Percentiles rank a stretch among this genome's conserved stretches.
These are phyloP conservation scores for Guaruba guarouba DNA, from an alignment of 2,113 vertebrate species.

Conservation along the genomic window DNA sequence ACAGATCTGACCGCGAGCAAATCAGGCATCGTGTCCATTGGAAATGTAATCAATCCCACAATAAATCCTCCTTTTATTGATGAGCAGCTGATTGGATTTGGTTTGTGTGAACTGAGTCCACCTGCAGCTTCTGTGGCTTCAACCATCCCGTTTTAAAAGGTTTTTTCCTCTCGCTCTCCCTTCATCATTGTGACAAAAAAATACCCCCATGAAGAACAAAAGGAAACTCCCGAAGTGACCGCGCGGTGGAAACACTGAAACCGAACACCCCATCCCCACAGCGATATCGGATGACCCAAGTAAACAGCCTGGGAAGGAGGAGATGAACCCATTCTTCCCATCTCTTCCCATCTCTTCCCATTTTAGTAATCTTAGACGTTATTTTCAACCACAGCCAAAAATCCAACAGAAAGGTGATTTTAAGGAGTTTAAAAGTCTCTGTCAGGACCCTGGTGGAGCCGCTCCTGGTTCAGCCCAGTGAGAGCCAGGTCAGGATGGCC, in stretches of 20 bases:
- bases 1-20: neutral
- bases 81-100: neutral
- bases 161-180: neutral
- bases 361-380: neutral
- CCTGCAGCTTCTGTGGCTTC: constrained; percentile 12
- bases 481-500: neutral
- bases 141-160: neutral
- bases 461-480: neutral
- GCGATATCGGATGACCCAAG: neutral
- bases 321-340: neutral
- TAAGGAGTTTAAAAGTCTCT: accelerated
- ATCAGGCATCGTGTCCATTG: neutral
- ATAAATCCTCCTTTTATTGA: constrained; percentile 18
- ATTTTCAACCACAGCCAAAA: neutral
- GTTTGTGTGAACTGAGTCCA: neutral
- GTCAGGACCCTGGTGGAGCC: accelerated
- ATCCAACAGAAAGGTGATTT: neutral
- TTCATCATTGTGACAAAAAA: neutral
- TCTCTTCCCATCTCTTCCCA: neutral
- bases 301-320: constrained; percentile 27
- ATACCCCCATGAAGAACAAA: neutral
- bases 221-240: constrained; percentile 20
- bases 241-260: constrained; percentile 55
- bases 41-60: neutral
- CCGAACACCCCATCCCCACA: neutral